phyloP scores from a whole-genome alignment of 2,888 invertebrate genomes.

The Pherbina coryleti region DNA sequence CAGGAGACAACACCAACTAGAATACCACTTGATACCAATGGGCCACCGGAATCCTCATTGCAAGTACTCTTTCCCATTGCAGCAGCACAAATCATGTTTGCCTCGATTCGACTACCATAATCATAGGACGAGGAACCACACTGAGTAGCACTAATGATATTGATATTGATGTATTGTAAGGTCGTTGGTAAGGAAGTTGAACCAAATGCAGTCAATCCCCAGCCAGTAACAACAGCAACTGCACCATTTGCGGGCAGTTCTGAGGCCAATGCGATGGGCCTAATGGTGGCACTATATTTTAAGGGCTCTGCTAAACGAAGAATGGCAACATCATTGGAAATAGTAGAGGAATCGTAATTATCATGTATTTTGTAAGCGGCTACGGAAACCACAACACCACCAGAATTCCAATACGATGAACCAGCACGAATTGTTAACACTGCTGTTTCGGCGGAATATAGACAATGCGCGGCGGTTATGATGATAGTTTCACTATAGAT shows the following conservation, averaged over 20 bases:
- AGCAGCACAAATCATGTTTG: constrained; percentile 59
- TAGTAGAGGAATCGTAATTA: constrained; percentile 67
- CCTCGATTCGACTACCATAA: constrained; percentile 51
- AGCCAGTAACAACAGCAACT: constrained; percentile 51
- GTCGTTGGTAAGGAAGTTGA: constrained; percentile 56
- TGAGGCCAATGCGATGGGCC: constrained; percentile 67
- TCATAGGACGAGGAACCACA: constrained; percentile 70
- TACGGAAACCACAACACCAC: constrained; percentile 63
- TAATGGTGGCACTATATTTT: constrained; percentile 63
- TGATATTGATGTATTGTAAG: constrained; percentile 69
- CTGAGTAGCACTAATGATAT: constrained; percentile 60
- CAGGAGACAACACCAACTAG: constrained; percentile 63
- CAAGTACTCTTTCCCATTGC: constrained; percentile 57
- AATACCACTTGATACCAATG: constrained; percentile 53
- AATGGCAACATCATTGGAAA: constrained; percentile 74
- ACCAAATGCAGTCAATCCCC: constrained; percentile 56
- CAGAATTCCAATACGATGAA: constrained; percentile 60
- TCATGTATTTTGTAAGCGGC: constrained; percentile 62
- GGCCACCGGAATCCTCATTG: constrained; percentile 64
- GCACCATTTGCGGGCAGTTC: constrained; percentile 49
- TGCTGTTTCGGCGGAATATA: constrained; percentile 48
- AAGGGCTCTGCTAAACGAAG: constrained; percentile 71
- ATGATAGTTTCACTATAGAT: constrained; percentile 70
- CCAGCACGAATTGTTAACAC: constrained; percentile 47
- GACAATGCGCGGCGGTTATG: constrained; percentile 75